A percentile compares a stretch with the other conserved stretches of the same genome.
Conservation (phyloP, 1,140 invertebrate genomes). For the Venustaconcha ellipsiformis region DNA sequence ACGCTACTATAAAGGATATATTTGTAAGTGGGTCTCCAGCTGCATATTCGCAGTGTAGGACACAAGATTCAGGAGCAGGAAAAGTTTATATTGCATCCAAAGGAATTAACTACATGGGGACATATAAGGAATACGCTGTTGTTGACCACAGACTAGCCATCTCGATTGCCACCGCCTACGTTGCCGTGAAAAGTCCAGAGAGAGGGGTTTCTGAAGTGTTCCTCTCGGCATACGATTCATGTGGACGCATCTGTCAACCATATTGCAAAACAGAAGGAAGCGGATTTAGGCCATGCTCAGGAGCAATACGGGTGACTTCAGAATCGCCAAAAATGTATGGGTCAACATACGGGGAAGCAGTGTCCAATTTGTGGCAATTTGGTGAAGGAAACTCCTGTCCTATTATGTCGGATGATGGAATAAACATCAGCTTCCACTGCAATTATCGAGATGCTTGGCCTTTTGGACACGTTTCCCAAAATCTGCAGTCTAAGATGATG, state of each 20-base stretch:
- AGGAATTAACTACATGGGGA: conserved; percentile 59
- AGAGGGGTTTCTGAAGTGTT: conserved; percentile 36
- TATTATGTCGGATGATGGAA: conserved; percentile 29
- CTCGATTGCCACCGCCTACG: conserved; percentile 53
- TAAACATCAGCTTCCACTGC: conserved; percentile 49
- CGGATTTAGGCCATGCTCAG: conserved; percentile 45
- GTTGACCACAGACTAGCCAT: conserved; percentile 56
- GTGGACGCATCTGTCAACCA: conserved; percentile 56
- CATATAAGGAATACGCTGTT: conserved; percentile 58
- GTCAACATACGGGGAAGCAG: conserved; percentile 45
- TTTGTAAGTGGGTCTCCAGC: conserved; percentile 20
- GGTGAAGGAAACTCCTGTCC: conserved; percentile 38
- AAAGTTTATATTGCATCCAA: conserved; percentile 51
- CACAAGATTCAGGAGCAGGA: conserved; percentile 38
- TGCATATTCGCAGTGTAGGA: conserved; percentile 11
- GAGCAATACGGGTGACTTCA: conserved; percentile 45
- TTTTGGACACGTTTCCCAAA: neutral
- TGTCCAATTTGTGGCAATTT: conserved; percentile 54
- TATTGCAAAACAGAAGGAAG: conserved; percentile 42
- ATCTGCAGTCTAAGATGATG: neutral
- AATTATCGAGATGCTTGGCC: conserved; percentile 26
- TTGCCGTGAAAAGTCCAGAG: conserved; percentile 49
- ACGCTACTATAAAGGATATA: conserved; percentile 6
- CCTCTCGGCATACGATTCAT: conserved; percentile 53
- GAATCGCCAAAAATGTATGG: conserved; percentile 42